phyloP scores from a whole-genome alignment of 2,888 invertebrate genomes.

The Zootermopsis nevadensis region DNA sequence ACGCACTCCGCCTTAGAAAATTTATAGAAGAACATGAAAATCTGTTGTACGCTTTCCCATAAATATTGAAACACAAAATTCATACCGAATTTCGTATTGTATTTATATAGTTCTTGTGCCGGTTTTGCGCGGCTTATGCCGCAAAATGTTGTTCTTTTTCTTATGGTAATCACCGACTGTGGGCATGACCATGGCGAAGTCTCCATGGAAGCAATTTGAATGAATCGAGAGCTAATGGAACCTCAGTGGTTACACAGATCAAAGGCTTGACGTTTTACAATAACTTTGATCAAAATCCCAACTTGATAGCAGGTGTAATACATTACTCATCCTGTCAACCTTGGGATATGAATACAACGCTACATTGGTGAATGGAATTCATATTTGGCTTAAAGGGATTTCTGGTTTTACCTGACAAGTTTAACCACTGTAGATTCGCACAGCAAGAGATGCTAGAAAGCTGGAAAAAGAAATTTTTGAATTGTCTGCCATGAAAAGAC shows the following conservation, averaged over 20 bases:
- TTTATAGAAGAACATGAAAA: not conserved
- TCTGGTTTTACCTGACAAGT: not conserved
- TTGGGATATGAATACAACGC: not conserved
- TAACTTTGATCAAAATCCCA: conserved; percentile 9
- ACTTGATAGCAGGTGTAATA: not conserved
- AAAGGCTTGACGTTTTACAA: conserved; percentile 7
- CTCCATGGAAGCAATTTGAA: not conserved
- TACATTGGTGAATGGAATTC: not conserved
- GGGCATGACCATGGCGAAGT: not conserved
- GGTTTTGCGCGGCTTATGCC: too few relatives aligned
- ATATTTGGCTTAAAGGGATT: not conserved
- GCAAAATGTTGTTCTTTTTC: not conserved
- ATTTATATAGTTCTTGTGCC: too few relatives aligned
- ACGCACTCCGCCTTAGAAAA: not conserved
- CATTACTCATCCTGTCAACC: not conserved
- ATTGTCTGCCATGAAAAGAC: not conserved
- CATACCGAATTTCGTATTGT: too few relatives aligned
- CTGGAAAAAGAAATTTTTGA: not conserved
- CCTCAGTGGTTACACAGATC: not conserved
- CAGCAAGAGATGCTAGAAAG: not conserved
- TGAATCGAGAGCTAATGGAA: conserved; percentile 2
- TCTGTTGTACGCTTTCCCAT: not conserved
- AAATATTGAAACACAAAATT: not conserved
- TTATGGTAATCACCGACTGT: not conserved
- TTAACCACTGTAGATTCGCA: not conserved